phyloP scores from a whole-genome alignment of 2,888 invertebrate genomes.

The Drosophila paramelanica region DNA sequence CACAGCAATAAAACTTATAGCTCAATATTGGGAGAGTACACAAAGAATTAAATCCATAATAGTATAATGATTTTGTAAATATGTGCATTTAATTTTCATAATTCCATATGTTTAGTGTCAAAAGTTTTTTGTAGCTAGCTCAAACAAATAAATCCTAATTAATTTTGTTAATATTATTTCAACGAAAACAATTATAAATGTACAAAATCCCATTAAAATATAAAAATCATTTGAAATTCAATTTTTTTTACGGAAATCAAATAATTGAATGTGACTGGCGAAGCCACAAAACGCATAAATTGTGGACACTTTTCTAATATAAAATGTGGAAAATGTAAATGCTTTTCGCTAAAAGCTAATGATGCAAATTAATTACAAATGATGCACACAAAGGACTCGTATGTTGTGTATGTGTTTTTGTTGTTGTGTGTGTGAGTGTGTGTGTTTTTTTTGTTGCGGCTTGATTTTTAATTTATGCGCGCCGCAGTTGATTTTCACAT shows the following conservation, averaged over 20 bases:
- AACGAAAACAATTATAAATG: constrained; percentile 63
- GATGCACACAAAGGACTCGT: constrained; percentile 48
- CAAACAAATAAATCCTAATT: constrained; percentile 54
- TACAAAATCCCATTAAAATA: constrained; percentile 52
- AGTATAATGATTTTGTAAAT: constrained; percentile 9
- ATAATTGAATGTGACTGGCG: constrained; percentile 74
- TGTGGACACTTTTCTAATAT: constrained; percentile 34
- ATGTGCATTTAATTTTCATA: constrained; percentile 18
- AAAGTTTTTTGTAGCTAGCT: neutral
- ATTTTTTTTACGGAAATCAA: constrained; percentile 37
- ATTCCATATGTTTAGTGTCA: constrained; percentile 43
- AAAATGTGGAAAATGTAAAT: constrained; percentile 31
- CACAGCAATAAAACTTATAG: no score
- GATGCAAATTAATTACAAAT: constrained; percentile 79
- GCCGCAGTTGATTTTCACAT: constrained; percentile 79
- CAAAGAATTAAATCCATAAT: no score
- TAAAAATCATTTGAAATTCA: constrained; percentile 58
- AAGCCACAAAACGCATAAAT: constrained; percentile 73
- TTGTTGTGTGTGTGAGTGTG: neutral
- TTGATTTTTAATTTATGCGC: constrained; percentile 79
- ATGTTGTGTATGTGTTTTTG: constrained; percentile 9
- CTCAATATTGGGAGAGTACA: no score
- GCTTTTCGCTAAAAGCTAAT: constrained; percentile 56
- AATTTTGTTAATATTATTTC: constrained; percentile 60
- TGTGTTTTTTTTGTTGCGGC: constrained; percentile 39